These are phyloP conservation scores for Odontamblyopus rebecca DNA, from an alignment of 2,797 vertebrate species.

Conservation along the genomic window DNA sequence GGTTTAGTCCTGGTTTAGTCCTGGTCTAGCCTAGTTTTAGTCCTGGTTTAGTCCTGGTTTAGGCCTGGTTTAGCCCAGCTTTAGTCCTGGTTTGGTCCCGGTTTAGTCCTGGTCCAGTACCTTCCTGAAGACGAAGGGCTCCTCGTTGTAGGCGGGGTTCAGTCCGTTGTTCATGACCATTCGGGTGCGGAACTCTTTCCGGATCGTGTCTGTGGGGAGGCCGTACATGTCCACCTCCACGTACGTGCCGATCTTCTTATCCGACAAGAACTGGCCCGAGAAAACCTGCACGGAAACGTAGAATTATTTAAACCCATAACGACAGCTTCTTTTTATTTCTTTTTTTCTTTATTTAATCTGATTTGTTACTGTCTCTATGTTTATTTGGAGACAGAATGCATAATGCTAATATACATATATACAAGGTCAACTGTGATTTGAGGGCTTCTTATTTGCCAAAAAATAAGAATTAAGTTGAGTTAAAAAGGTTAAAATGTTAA, in stretches of 20 bases:
- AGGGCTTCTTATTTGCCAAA: background rate
- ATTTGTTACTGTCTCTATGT: background rate
- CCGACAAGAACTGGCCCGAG: slow-evolving; percentile 96
- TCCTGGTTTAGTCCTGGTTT: too few relatives aligned
- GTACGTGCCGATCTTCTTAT: slow-evolving; percentile 97
- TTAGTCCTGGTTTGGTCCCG: too few relatives aligned
- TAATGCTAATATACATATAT: background rate
- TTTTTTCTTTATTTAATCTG: too few relatives aligned
- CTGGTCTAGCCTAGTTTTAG: too few relatives aligned
- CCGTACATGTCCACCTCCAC: slow-evolving; percentile 99
- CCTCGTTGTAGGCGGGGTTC: slow-evolving; percentile 97
- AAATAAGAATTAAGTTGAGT: too few relatives aligned
- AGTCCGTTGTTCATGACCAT: slow-evolving; percentile 99
- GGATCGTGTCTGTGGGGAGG: slow-evolving; percentile 94
- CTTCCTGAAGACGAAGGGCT: slow-evolving; percentile 98
- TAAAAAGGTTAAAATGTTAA: too few relatives aligned
- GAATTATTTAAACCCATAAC: too few relatives aligned
- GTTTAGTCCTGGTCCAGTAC: slow-evolving; percentile 59
- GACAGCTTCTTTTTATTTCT: too few relatives aligned
- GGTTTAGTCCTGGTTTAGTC: too few relatives aligned
- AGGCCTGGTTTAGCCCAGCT: too few relatives aligned
- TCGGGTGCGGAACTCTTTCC: slow-evolving; percentile 96
- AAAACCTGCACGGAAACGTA: slow-evolving; percentile 81
- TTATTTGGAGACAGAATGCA: background rate
- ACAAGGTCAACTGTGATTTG: background rate